Evolutionary conservation across 1,140 invertebrate genomes (phyloP).

Genomic region (Chironomus tepperi): DNA sequence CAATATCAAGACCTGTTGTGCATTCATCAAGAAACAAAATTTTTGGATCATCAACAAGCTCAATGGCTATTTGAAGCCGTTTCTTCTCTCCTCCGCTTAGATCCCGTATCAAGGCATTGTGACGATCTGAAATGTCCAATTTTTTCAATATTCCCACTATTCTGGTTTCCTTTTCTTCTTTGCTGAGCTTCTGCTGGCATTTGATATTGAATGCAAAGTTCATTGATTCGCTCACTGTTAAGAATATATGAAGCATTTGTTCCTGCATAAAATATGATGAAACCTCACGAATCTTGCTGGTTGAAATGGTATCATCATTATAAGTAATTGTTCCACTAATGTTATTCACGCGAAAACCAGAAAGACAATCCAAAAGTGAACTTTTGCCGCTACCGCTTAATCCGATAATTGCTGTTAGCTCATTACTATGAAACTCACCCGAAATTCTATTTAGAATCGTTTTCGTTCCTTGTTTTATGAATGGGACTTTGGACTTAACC

Average conservation of each 20-base stretch:
- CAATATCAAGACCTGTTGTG: conserved; percentile 87
- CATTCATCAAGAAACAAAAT: conserved; percentile 90
- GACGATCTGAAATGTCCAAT: not conserved
- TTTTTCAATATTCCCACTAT: not conserved
- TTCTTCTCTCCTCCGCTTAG: conserved; percentile 85
- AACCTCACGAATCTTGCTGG: conserved; percentile 66
- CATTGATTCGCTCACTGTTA: conserved; percentile 82
- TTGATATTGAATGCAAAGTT: conserved; percentile 80
- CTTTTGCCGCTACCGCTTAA: conserved; percentile 83
- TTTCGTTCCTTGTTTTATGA: conserved; percentile 27
- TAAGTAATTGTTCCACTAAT: conserved; percentile 46
- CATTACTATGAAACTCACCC: conserved; percentile 45
- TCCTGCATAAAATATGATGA: conserved; percentile 91
- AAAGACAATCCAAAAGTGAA: conserved; percentile 67
- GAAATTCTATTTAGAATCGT: conserved; percentile 47
- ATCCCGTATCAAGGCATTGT: conserved; percentile 54
- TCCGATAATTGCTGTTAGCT: conserved; percentile 64
- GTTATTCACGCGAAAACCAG: conserved; percentile 49
- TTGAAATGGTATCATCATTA: conserved; percentile 64
- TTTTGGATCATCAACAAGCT: conserved; percentile 77
- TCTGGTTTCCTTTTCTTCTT: conserved; percentile 47
- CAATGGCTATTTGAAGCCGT: conserved; percentile 75
- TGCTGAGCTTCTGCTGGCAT: conserved; percentile 53
- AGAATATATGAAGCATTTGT: conserved; percentile 69
- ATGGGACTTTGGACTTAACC: too few species aligned